Conservation (phyloP, 1,140 invertebrate genomes). For the Trichoplusia ni region DNA sequence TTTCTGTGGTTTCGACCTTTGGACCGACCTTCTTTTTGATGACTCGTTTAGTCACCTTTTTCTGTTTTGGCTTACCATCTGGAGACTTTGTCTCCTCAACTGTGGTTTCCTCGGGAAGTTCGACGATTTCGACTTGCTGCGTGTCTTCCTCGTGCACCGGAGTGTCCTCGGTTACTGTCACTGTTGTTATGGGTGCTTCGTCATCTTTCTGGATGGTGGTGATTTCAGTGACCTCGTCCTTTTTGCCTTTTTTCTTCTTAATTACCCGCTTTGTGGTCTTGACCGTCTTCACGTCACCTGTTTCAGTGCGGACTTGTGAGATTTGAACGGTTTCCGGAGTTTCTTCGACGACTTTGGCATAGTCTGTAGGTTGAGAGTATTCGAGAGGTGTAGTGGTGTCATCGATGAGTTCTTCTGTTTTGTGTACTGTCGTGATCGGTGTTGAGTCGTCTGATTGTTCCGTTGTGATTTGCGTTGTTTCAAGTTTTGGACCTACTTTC, state of each 20-base stretch:
- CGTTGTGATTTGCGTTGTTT: conserved; percentile 52
- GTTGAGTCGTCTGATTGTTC: conserved; percentile 37
- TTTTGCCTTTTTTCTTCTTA: conserved; percentile 6
- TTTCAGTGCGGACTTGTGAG: conserved; percentile 35
- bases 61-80: conserved; percentile 39
- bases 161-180: conserved; percentile 49
- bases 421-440: conserved; percentile 45
- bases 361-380: not conserved
- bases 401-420: conserved; percentile 33
- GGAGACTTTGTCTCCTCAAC: conserved; percentile 32
- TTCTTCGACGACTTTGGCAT: conserved; percentile 53
- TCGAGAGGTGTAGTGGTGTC: conserved; percentile 28
- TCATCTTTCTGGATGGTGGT: conserved; percentile 23
- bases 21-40: conserved; percentile 59
- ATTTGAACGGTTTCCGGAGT: conserved; percentile 55
- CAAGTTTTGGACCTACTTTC: conserved; percentile 51
- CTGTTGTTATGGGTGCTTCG: conserved; percentile 45
- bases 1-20: conserved; percentile 57
- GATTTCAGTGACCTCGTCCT: conserved; percentile 21
- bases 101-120: conserved; percentile 29
- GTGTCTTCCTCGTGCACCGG: conserved; percentile 26
- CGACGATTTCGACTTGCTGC: conserved; percentile 12
- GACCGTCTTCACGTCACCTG: conserved; percentile 22
- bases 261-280: conserved; percentile 23
- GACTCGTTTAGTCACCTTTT: conserved; percentile 59